Base-by-base conservation (phyloP, 2,113 vertebrate genomes). In the Paramisgurnus dabryanus region DNA sequence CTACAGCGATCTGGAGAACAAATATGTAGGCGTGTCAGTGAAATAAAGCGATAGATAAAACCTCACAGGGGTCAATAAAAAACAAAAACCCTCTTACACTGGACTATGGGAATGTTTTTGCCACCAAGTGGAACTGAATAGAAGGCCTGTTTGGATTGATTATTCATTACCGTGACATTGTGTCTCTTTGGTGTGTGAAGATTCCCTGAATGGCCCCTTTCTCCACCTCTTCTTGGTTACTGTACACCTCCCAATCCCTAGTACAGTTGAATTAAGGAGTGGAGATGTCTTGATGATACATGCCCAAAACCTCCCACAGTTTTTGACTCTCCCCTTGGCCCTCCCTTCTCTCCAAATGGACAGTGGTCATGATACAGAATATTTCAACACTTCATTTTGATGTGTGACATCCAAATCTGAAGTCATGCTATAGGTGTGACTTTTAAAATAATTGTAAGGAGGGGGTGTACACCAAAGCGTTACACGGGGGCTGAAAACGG, bases 171-270 rank as follows among this genome's bases (percentile, higher is more conserved):
- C 41, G 10, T 47, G 67, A 84, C 40, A 61, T 67, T 6, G 71
- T 61, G 34, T 81, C 82, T 73, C 73, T 72, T 63, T 27, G 5
- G 55, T 68, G 68, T 81, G 67, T 9, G 18, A 74, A 78, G 18
- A 41, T 39, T 78, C 64, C 67, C 80, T 67, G 83, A 76, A 80
- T 43, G 41, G 60, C 64, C 40, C 63, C 57, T 75, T 67, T 63
- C 60, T 78, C 71, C 80, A 76, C 66, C 77, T 78, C 72, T 40
- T 58, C 71, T 50, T 81, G 55, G 68, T 81, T 81, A 55, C 76
- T 45, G 15, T 75, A 47, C 49, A 65, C 63, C 63, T 77, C 75
- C 75, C 34, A 2, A 18, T 7, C 13, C 22, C 8, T 4, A 63
- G 47, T 10, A 60, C 39, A 7, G 40, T 17, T 43, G 53, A 67